Evolutionary conservation across 2,888 invertebrate species (phyloP).

Genomic region (Steromphala cineraria): DNA sequence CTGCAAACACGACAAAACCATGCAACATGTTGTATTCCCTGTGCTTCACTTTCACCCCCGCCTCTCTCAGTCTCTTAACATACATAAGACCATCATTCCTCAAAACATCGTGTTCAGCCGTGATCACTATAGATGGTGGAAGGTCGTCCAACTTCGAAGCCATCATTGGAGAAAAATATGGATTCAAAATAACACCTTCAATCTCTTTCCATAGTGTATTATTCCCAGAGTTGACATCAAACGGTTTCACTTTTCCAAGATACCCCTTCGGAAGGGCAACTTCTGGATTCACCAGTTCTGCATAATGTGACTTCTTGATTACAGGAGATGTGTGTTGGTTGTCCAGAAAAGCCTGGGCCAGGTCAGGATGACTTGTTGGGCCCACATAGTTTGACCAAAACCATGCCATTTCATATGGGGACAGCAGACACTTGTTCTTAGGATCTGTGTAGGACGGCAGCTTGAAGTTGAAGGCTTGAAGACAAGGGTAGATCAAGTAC

Average conservation of each 20-base stretch:
- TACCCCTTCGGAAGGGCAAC: constrained; percentile 57
- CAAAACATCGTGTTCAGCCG: constrained; percentile 71
- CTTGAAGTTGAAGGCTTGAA: constrained; percentile 67
- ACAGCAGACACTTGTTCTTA: constrained; percentile 31
- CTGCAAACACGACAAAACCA: constrained; percentile 41
- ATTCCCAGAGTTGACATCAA: neutral
- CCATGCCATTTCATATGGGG: constrained; percentile 35
- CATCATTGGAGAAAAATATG: constrained; percentile 69
- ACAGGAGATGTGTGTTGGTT: constrained; percentile 33
- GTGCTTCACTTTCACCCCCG: constrained; percentile 50
- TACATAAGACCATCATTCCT: constrained; percentile 72
- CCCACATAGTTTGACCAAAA: constrained; percentile 44
- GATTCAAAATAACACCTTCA: constrained; percentile 33
- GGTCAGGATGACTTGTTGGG: neutral
- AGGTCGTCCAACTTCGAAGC: constrained; percentile 51
- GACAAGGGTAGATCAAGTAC: constrained; percentile 43
- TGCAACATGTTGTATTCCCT: constrained; percentile 37
- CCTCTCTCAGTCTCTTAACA: constrained; percentile 56
- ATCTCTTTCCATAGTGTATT: neutral
- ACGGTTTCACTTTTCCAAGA: constrained; percentile 24
- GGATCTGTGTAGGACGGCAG: constrained; percentile 52
- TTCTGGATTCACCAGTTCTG: neutral
- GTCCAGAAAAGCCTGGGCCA: constrained; percentile 1
- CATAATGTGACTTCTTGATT: constrained; percentile 26
- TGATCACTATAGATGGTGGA: constrained; percentile 68